These are phyloP conservation scores for Lepidurus apus DNA, from an alignment of 1,140 invertebrate species.

Conservation along the genomic window DNA sequence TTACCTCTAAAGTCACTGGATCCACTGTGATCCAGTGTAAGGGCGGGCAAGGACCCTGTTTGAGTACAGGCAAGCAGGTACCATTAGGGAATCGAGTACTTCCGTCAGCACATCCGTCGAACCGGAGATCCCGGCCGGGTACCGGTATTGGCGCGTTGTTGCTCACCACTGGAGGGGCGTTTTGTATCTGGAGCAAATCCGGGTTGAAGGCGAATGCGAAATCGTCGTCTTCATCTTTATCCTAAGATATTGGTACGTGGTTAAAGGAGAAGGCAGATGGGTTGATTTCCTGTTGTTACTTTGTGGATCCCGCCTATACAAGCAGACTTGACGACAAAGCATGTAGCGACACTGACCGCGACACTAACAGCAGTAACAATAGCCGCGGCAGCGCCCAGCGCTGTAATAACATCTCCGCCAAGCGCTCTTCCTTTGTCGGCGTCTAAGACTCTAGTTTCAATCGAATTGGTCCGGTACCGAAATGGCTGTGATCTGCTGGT, in stretches of 20 bases:
- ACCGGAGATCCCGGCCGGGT: neutral
- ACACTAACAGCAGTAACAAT: neutral
- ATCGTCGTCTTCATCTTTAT: neutral
- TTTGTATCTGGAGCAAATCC: neutral
- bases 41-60: conserved; percentile 27
- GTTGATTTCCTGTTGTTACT: neutral
- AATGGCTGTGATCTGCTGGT: neutral
- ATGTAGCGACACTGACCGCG: neutral
- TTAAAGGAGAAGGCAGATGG: neutral
- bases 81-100: conserved; percentile 26
- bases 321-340: conserved; percentile 1
- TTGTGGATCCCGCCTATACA: neutral
- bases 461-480: neutral
- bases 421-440: neutral
- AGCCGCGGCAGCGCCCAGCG: neutral
- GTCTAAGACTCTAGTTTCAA: neutral
- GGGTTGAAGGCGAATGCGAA: neutral
- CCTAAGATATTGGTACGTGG: neutral
- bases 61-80: conserved; percentile 23
- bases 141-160: neutral
- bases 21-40: conserved; percentile 29
- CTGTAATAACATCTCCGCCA: neutral
- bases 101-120: conserved; percentile 29
- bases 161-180: neutral
- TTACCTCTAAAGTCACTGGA: conserved; percentile 25